Conservation (phyloP, 2,113 vertebrate species). For the Chionis minor region DNA sequence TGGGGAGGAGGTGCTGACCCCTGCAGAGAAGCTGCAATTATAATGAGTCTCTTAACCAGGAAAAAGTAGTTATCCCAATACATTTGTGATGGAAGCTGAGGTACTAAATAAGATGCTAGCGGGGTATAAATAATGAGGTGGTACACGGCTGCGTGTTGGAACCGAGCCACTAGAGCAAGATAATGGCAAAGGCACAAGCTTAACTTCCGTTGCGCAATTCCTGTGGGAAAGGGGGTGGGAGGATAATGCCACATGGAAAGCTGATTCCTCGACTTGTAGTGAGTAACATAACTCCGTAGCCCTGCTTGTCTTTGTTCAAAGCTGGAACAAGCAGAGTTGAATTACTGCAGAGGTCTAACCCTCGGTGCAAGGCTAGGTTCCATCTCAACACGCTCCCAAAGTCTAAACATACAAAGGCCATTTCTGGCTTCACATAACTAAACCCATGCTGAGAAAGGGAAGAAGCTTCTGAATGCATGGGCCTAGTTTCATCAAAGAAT, state of each 20-base stretch:
- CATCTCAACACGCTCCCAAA: slow-evolving; percentile 18
- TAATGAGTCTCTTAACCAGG: slow-evolving; percentile 1
- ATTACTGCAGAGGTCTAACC: slow-evolving; percentile 40
- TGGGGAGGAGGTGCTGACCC: slow-evolving; percentile 26
- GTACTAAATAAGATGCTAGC: slow-evolving; percentile 27
- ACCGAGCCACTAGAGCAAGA: slow-evolving; percentile 22
- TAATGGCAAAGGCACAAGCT: slow-evolving; percentile 32
- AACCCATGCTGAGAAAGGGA: slow-evolving; percentile 38
- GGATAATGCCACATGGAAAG: slow-evolving; percentile 25
- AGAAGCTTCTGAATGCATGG: slow-evolving; percentile 25
- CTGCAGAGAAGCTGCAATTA: neutral
- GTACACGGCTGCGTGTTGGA: neutral
- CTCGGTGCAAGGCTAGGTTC: slow-evolving; percentile 4
- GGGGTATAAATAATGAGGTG: slow-evolving; percentile 52
- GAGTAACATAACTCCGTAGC: slow-evolving; percentile 6
- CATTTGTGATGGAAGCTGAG: slow-evolving; percentile 21
- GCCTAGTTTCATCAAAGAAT: slow-evolving; percentile 29
- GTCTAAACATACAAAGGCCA: neutral
- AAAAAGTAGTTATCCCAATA: neutral
- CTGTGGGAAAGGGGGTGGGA: slow-evolving; percentile 20
- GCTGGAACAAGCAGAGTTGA: neutral
- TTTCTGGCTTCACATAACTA: slow-evolving; percentile 39
- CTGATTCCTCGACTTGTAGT: slow-evolving; percentile 15
- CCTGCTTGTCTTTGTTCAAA: slow-evolving; percentile 28
- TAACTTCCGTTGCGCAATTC: neutral